Conservation (phyloP, 2,797 vertebrate species). For the Neopelma chrysocephalum region DNA sequence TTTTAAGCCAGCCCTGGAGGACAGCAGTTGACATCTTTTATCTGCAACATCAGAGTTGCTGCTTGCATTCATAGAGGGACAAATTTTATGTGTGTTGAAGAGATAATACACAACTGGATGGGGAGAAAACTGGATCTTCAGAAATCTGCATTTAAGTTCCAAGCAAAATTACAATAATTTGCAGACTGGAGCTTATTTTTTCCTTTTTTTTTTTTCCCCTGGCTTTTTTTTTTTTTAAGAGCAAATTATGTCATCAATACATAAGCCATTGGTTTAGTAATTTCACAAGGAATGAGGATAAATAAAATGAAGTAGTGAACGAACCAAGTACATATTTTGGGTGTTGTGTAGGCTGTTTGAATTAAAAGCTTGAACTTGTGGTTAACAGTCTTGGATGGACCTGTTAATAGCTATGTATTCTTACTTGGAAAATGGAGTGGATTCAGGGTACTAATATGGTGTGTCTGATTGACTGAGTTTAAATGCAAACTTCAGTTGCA, state of each 20-base stretch:
- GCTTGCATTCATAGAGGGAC: not conserved
- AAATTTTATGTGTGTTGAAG: not conserved
- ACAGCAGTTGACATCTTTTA: not conserved
- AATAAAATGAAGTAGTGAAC: not conserved
- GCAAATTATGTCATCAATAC: not conserved
- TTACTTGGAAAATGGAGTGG: not conserved
- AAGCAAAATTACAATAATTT: not conserved
- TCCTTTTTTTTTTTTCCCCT: not conserved
- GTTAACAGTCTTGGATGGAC: not conserved
- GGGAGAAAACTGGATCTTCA: not conserved
- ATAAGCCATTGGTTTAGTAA: not conserved
- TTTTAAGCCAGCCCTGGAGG: not conserved
- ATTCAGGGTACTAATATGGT: not conserved
- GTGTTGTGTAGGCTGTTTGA: not conserved
- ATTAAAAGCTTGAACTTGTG: not conserved
- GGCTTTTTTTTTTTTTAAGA: not conserved
- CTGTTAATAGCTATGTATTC: not conserved
- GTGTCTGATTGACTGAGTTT: not conserved
- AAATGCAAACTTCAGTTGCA: not conserved
- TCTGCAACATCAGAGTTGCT: not conserved
- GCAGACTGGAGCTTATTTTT: not conserved
- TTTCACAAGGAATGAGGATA: not conserved
- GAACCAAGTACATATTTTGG: not conserved
- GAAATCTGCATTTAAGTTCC: not conserved
- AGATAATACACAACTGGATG: not conserved